These are phyloP conservation scores for Saiga tatarica DNA, from an alignment of 2,113 vertebrate genomes.

Conservation along the genomic window DNA sequence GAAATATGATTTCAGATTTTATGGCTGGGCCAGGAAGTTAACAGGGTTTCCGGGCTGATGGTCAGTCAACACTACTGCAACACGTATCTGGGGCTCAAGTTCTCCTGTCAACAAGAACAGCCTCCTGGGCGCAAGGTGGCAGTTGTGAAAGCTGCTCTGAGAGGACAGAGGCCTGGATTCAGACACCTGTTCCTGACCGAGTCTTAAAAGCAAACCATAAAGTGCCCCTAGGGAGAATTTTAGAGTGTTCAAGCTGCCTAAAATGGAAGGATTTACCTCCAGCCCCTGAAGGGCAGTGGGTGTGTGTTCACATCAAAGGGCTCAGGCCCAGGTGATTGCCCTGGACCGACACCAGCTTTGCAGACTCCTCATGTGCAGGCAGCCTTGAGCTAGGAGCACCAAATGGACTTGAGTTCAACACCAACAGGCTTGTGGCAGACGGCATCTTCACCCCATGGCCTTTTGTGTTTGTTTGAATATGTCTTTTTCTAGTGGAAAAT, in stretches of 20 bases:
- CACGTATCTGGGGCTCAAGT: background rate
- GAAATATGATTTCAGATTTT: background rate
- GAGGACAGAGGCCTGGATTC: background rate
- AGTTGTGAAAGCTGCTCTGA: background rate
- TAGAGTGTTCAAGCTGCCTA: background rate
- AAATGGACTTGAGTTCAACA: conserved; percentile 67
- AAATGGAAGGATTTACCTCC: background rate
- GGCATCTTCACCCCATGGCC: conserved; percentile 51
- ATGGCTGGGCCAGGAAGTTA: background rate
- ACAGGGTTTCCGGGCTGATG: background rate
- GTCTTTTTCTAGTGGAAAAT: conserved; percentile 74
- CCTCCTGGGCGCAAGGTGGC: background rate
- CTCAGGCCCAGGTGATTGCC: conserved; percentile 23
- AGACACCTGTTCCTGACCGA: background rate
- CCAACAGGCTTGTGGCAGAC: conserved; percentile 73
- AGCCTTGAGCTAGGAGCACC: conserved; percentile 71
- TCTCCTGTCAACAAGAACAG: background rate
- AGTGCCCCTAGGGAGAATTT: background rate
- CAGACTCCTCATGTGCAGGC: background rate
- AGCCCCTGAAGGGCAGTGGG: background rate
- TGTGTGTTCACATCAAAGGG: background rate
- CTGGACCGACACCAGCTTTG: background rate
- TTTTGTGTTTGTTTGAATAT: conserved; percentile 75
- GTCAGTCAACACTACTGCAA: background rate
- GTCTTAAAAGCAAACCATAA: background rate